Evolutionary conservation across 2,113 vertebrate species (phyloP).

Genomic region (Silurus asotus): DNA sequence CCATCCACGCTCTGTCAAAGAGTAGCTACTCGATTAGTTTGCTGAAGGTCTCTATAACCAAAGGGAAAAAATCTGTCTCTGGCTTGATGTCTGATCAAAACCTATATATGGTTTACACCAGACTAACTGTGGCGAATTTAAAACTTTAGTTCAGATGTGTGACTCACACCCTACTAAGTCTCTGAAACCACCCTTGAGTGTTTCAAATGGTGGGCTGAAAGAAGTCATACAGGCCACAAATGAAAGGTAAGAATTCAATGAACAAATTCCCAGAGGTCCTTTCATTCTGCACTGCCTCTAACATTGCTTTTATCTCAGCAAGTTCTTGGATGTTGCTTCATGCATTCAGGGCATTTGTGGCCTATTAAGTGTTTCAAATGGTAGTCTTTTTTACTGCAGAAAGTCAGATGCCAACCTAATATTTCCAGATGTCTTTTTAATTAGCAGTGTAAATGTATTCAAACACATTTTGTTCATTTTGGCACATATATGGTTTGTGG

Average conservation of each 20-base stretch:
- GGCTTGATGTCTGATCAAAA: conserved; percentile 51
- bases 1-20: conserved; percentile 47
- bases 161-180: conserved; percentile 51
- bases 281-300: conserved; percentile 10
- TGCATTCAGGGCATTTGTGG: conserved; percentile 34
- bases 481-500: conserved; percentile 48
- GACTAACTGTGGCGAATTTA: conserved; percentile 59
- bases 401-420: conserved; percentile 22
- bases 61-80: conserved; percentile 29
- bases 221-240: conserved; percentile 38
- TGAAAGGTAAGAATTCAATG: conserved; percentile 40
- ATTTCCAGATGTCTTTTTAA: conserved; percentile 56
- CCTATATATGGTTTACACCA: conserved; percentile 52
- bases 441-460: conserved; percentile 38
- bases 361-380: conserved; percentile 14
- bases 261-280: conserved; percentile 22
- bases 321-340: conserved; percentile 17
- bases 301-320: conserved; percentile 33
- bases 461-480: conserved; percentile 43
- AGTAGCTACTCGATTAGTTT: conserved; percentile 65
- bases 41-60: not conserved
- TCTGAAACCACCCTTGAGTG: conserved; percentile 54
- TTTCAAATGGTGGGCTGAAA: not conserved
- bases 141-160: conserved; percentile 57
- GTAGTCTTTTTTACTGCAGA: conserved; percentile 3